Base-by-base conservation (phyloP, 2,888 invertebrate species). In the Acleris holmiana region DNA sequence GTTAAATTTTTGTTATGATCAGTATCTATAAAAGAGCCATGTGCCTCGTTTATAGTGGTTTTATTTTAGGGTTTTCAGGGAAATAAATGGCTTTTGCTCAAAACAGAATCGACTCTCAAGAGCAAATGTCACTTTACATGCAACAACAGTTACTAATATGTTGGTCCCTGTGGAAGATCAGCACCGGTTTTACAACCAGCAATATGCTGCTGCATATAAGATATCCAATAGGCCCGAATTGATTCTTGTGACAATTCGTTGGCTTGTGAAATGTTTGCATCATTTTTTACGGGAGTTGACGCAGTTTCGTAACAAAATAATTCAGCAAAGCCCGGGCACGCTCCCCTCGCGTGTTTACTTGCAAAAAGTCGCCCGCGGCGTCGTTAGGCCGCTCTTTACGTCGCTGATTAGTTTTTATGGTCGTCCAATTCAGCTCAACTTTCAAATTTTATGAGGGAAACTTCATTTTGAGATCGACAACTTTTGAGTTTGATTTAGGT, bases 371-470 rank as follows among this genome's bases (percentile, higher is more conserved):
- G 70, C 73, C 76, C 72, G 69, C 74, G 74, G 73, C 76, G 73
- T 84, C 83, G 83, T 85, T 83, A 83, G 79, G 73, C 73, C 69
- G 73, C 78, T 79, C 79, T 83, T 84, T 83, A 79, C 71, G 75
- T 75, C 73, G 72, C 78, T 86, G 83, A 89, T 86, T 87, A 82
- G 81, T 84, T 88, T 86, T 86, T 85, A 83, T 82, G 77, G 76
- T 69, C 76, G 73, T 74, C 74, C 72, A 73, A 80, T 79, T 80
- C 69, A 70, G 75, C 58, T 69, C 67, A 72, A 78, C 75, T 77
- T 78, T 74, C 66, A 67, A 73, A 75, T 71, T 75, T 78, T 74
- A 74, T 69, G 70, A 68, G 72, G 70, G 73, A 71, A 77, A 76
- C 70, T 72, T 70, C 72, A 72, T 72, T 73, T 71, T 68, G 69